Conservation (phyloP, 2,797 vertebrate species). For the Harpagifer antarcticus region DNA sequence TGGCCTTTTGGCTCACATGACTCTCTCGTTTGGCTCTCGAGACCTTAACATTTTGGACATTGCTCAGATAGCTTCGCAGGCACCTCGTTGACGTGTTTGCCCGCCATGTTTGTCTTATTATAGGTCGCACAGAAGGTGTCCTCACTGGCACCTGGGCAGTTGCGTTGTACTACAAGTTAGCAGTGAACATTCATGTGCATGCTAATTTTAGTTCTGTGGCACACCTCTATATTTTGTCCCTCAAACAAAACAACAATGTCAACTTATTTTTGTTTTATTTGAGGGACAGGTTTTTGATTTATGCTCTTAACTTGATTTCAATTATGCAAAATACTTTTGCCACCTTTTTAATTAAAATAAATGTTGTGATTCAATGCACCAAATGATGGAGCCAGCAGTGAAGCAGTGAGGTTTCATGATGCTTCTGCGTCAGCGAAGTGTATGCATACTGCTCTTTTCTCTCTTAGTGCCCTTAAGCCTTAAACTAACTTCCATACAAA, state of each 20-base stretch:
- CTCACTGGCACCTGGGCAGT: slow-evolving; percentile 16
- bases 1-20: not conserved
- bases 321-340: too few relatives aligned
- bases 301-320: too few relatives aligned
- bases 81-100: not conserved
- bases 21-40: not conserved
- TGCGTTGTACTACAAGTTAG: slow-evolving; percentile 9
- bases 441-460: not conserved
- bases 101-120: slow-evolving; percentile 27
- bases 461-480: not conserved
- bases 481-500: not conserved
- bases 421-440: slow-evolving; percentile 12
- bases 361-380: not conserved
- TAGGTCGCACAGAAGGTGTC: slow-evolving; percentile 18
- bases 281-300: too few relatives aligned
- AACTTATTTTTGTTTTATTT: too few relatives aligned
- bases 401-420: not conserved
- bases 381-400: not conserved
- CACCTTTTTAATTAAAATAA: too few relatives aligned
- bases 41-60: slow-evolving; percentile 16
- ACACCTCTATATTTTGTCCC: not conserved
- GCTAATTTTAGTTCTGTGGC: slow-evolving; percentile 25
- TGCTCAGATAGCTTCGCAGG: not conserved
- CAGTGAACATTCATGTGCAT: not conserved
- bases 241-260: not conserved